Evolutionary conservation across 2,888 invertebrate species (phyloP), one percentile per base, ranked within the genome.

Genomic region (Podabrus alpinus): DNA sequence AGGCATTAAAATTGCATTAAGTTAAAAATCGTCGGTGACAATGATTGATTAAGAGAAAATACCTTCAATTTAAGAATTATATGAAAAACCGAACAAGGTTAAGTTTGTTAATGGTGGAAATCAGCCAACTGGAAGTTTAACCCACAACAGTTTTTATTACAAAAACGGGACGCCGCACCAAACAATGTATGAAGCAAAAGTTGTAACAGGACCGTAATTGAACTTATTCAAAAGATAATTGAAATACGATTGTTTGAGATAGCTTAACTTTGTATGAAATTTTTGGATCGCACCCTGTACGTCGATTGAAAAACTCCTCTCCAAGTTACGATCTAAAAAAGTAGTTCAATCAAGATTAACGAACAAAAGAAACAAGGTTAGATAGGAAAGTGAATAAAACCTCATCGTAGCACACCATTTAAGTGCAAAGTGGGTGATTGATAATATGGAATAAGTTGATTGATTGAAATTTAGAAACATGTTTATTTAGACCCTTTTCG

Each of bases 291-390:
- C 68, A 66, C 71, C 69, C 68, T 73, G 69, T 73, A 69, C n/a
- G 59, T 45, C 69, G 69, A 69, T 66, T 69, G 69, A 66, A 62
- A 70, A 59, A 66, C 73, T 69, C 72, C 17, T 79, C 78, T 64
- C 68, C 71, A 77, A 72, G 68, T 77, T 71, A 71, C 73, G 75
- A 75, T 72, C 76, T 77, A 77, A 80, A 79, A 78, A 81, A 81
- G 80, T 79, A 80, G 79, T 82, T 82, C 82, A 80, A 81, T 80
- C 82, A 80, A 81, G 79, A 82, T 82, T 81, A 81, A 75, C 76
- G 79, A 73, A 79, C 77, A 74, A 78, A 78, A 80, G 79, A 80
- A 81, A 82, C 77, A 75, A 76, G 79, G 79, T 80, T 80, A 80
- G 76, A 80, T 76, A 74, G 78, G 74, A 80, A 79, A 81, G 79